Conservation (phyloP, 2,113 vertebrate species). For the Gnathonemus echidnorhynchus region DNA sequence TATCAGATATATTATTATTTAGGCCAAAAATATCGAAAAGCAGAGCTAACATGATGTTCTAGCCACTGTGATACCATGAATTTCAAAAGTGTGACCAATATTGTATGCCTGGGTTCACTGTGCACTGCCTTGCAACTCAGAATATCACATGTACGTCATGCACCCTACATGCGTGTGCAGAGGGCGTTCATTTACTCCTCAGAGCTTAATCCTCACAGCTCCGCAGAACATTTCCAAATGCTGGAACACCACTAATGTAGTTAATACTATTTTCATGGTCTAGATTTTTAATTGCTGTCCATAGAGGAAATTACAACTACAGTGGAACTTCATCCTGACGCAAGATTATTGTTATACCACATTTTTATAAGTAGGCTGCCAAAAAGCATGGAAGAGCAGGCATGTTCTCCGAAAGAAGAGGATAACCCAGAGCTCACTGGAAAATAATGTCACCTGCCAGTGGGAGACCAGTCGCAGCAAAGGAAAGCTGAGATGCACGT, state of each 20-base stretch:
- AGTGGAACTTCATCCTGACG: neutral
- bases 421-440: conserved; percentile 4
- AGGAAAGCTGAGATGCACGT: neutral
- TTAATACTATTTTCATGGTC: neutral
- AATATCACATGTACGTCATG: neutral
- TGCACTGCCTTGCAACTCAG: conserved; percentile 15
- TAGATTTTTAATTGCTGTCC: neutral
- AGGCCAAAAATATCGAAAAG: conserved; percentile 12
- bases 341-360: neutral
- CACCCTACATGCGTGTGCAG: neutral
- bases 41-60: conserved; percentile 7
- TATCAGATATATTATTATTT: conserved; percentile 48
- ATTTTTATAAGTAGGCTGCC: neutral
- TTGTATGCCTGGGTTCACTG: neutral
- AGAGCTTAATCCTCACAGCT: neutral
- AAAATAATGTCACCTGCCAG: neutral
- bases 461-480: neutral
- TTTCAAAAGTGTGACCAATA: neutral
- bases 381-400: neutral
- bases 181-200: neutral
- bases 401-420: conserved; percentile 11
- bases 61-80: neutral
- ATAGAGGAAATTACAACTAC: neutral
- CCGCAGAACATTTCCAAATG: neutral
- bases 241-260: neutral